Evolutionary conservation across 1,140 invertebrate genomes (phyloP).

Genomic region (Bactericera cockerelli): DNA sequence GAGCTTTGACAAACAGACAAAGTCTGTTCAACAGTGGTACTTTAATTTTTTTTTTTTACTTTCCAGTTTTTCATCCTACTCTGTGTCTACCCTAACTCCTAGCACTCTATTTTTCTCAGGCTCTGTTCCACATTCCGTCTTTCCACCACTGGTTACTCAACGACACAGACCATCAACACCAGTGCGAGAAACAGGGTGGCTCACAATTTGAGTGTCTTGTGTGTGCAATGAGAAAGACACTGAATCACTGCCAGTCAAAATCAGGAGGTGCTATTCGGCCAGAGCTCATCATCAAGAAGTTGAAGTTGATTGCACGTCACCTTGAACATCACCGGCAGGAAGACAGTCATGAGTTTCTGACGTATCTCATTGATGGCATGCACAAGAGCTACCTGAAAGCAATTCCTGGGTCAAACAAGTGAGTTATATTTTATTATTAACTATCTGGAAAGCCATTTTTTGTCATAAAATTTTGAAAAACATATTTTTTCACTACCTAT

Average conservation of each 20-base stretch:
- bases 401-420: constrained; percentile 37
- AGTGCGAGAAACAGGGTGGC: constrained; percentile 46
- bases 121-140: constrained; percentile 73
- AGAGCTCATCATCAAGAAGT: constrained; percentile 37
- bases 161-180: constrained; percentile 48
- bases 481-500: too few species aligned
- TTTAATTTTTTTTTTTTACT: too few species aligned
- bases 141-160: constrained; percentile 73
- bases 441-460: too few species aligned
- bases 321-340: constrained; percentile 83
- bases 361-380: constrained; percentile 86
- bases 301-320: constrained; percentile 43
- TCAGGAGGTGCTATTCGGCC: constrained; percentile 55
- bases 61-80: too few species aligned
- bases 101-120: constrained; percentile 29
- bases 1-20: too few species aligned
- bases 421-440: constrained; percentile 20
- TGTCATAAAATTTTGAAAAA: too few species aligned
- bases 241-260: constrained; percentile 47
- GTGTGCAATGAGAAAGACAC: constrained; percentile 65
- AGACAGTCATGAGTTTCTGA: constrained; percentile 91
- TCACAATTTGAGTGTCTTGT: constrained; percentile 51
- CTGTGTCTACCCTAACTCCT: too few species aligned
- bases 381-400: constrained; percentile 69
- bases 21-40: too few species aligned